A percentile compares a stretch with the other conserved stretches of the same genome.
Conservation (phyloP, 53 echinoderm and acorn worm species). For the Henricia sp. region DNA sequence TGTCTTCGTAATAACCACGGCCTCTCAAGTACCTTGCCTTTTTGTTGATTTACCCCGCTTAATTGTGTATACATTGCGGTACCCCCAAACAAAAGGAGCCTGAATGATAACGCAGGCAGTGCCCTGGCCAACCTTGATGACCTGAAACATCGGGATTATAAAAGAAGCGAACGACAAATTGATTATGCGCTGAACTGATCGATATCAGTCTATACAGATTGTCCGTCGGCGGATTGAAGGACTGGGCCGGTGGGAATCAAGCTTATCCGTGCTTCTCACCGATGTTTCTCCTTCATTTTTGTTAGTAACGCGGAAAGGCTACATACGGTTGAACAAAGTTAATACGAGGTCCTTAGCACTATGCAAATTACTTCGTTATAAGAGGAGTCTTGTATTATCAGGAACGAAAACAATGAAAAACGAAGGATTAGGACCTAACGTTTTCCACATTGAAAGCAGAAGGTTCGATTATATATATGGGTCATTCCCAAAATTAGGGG, state of each 20-base stretch:
- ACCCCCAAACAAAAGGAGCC: constrained; percentile 6
- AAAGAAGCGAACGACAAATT: neutral
- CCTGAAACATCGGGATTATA: neutral
- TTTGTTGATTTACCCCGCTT: constrained; percentile 41
- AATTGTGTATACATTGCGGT: constrained; percentile 12
- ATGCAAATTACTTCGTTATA: too few relatives aligned
- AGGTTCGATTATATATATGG: too few relatives aligned
- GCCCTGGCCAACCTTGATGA: neutral
- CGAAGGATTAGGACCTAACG: too few relatives aligned
- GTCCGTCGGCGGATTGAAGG: neutral
- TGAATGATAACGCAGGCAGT: neutral
- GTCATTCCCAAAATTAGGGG: too few relatives aligned
- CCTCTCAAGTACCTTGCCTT: neutral
- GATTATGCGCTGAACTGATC: neutral
- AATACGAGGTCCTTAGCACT: too few relatives aligned
- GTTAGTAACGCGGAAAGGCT: neutral
- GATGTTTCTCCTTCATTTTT: neutral
- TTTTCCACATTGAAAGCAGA: too few relatives aligned
- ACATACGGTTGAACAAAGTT: too few relatives aligned
- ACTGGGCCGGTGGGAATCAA: neutral
- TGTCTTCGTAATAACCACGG: constrained; percentile 11
- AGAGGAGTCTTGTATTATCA: too few relatives aligned
- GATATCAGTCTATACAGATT: neutral
- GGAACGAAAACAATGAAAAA: too few relatives aligned
- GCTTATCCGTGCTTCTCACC: neutral